Evolutionary conservation across 2,113 vertebrate genomes (phyloP), one percentile per base, ranked within the genome.

Genomic region (Benthochromis sp.): DNA sequence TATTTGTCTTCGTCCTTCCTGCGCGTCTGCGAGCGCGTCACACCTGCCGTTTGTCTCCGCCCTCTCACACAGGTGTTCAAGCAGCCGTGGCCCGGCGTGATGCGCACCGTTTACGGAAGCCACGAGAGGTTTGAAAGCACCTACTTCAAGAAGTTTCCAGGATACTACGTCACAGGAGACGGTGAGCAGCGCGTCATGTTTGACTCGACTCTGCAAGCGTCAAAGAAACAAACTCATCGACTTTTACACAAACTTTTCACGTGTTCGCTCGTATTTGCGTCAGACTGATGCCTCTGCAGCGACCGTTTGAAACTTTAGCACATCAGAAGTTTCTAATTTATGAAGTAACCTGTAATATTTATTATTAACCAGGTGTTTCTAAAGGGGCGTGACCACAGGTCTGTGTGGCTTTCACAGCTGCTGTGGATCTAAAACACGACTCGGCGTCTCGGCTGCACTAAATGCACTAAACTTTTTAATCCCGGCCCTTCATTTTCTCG

Each of bases 101-200:
- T 99, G 98, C 97, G 99, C 88, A 98, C 98, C 0, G 94, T 99
- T 8, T 99, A 97, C 3, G 95, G 98, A 4, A 97, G 98, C 95
- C 98, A 99, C 5, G 93, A 95, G 89, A 96, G 98, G 27, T 99
- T 99, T 84, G 97, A 99, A 87, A 96, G 96, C 73, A 96, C 95
- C 5, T 99, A 99, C 94, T 99, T 99, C 95, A 97, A 97, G 96
- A 99, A 98, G 96, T 99, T 99, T 84, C 98, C 99, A 1, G 99
- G 99, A 6, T 99, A 98, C 93, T 99, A 98, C 1, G 97, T 99
- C 83, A 99, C 98, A 3, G 98, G 99, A 81, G 99, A 99, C 19
- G 99, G 99, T 99, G 94, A 97, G 94, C 59, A 4, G 69, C 9
- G 0, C 45, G 9, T 45, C 12, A 0, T 0, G 21, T 2, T 12